Conservation (phyloP, 2,797 vertebrate genomes). For the Ctenochaetus hawaiiensis region DNA sequence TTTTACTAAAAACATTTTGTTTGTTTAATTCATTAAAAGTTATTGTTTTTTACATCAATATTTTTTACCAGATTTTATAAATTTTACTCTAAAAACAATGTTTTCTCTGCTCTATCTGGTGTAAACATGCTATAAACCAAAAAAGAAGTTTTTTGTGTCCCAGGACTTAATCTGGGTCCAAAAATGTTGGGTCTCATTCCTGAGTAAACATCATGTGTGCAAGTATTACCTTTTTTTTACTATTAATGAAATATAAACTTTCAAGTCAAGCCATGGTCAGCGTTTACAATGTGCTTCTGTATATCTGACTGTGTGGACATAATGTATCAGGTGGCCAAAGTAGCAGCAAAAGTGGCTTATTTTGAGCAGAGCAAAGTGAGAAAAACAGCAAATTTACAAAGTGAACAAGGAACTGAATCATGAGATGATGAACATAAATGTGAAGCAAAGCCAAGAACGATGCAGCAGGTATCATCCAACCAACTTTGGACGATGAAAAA, state of each 20-base stretch:
- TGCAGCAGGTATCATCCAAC: constrained; percentile 64
- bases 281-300: not conserved
- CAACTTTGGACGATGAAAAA: constrained; percentile 55
- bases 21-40: no score
- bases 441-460: constrained; percentile 65
- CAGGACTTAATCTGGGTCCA: no score
- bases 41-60: no score
- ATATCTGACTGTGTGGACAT: constrained; percentile 1
- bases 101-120: not conserved
- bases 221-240: not conserved
- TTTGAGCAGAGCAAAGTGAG: constrained; percentile 21
- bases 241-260: not conserved
- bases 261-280: not conserved
- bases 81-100: not conserved
- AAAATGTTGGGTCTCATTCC: not conserved
- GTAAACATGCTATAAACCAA: not conserved
- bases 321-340: constrained; percentile 21
- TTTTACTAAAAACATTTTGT: no score
- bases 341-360: constrained; percentile 18
- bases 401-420: constrained; percentile 61
- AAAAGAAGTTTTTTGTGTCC: not conserved
- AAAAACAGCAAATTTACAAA: constrained; percentile 40
- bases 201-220: not conserved
- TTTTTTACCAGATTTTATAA: not conserved
- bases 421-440: constrained; percentile 69